Evolutionary conservation across 2,797 vertebrate genomes (phyloP), one percentile per base, ranked within the genome.

Genomic region (Aphelocoma californica): DNA sequence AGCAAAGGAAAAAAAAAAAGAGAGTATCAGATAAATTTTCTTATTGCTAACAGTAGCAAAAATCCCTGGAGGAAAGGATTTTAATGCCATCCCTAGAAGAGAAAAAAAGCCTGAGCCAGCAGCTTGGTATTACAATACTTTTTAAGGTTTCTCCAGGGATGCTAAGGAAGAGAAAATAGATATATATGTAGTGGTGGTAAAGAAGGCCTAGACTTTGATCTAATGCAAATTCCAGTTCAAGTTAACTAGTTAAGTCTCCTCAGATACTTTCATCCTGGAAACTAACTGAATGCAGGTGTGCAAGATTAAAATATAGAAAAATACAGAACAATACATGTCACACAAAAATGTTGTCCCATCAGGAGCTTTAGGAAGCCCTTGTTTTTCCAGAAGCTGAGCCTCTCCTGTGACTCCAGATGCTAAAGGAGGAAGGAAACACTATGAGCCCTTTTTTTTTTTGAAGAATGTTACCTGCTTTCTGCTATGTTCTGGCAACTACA

Each of bases 1-100:
- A 92, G 70, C 28, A 90, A 83, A 88, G 74, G 67, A 89, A 88
- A 7, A 38, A 80, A 40, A 81, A 95, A 96, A 92, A 80, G 44
- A 96, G 51, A 94, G 53, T 31, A 96, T 96, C 90, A 86, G 77
- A 87, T 95, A 93, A 80, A 92, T 95, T 90, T 95, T 95, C 65
- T 92, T 91, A 61, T 69, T 93, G 87, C 78, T 91, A 94, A 64
- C 64, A 66, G 56, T 90, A 96, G 93, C 93, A 95, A 93, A 94
- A 95, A 86, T 95, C 87, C 79, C 85, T 61, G 18, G 73, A 74
- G 86, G 92, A 72, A 92, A 71, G 18, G 14, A 70, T 88, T 96
- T 95, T 95, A 96, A 94, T 96, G 88, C 67, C 60, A 71, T 54
- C 6, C 14, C 19, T 96, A 48, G 74, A 80, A 81, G 29, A 93